Evolutionary conservation across 2,113 vertebrate genomes (phyloP), one percentile per base, ranked within the genome.

Genomic region (Colistium nudipinnis): DNA sequence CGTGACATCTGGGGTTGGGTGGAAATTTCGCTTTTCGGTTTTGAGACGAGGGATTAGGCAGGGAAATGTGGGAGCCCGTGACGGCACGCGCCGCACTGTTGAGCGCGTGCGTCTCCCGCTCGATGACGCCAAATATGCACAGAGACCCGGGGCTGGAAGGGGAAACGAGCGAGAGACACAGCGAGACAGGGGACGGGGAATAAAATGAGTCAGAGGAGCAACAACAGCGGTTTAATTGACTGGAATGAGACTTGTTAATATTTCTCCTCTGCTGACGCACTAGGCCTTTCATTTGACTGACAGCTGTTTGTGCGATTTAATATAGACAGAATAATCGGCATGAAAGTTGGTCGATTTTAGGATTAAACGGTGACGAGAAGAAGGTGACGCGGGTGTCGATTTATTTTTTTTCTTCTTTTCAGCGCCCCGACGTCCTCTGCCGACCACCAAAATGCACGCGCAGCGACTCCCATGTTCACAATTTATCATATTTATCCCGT

Each of bases 41-140:
- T 76, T 74, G 56, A 78, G 62, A 84, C 45, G 53, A 61, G 88
- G n/a, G 83, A 89, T 90, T 86, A 89, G 80, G 66, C 63, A 12
- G 51, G 30, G 74, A 71, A 71, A 76, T 78, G 54, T 28, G 62
- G 70, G 55, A 56, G 70, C 62, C 41, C 17, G 27, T 7, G 48
- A 20, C 28, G 24, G 70, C 69, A 55, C 27, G 6, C 14, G 61
- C 54, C 35, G 59, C 44, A 45, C 11, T 20, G 48, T 47, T 33
- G 56, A 25, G 22, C 47, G 17, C n/a, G 25, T 3, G 20, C 10
- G 8, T 25, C 44, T 55, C n/a, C n/a, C n/a, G 31, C 2, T 8
- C 27, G 44, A 57, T 25, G 45, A 62, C 71, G 67, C 66, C 55
- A 48, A 88, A 89, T 82, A 83, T 86, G 81, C 51, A 70, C 77